Base-by-base conservation (phyloP, 1,140 invertebrate genomes). In the Heliconius hewitsoni region DNA sequence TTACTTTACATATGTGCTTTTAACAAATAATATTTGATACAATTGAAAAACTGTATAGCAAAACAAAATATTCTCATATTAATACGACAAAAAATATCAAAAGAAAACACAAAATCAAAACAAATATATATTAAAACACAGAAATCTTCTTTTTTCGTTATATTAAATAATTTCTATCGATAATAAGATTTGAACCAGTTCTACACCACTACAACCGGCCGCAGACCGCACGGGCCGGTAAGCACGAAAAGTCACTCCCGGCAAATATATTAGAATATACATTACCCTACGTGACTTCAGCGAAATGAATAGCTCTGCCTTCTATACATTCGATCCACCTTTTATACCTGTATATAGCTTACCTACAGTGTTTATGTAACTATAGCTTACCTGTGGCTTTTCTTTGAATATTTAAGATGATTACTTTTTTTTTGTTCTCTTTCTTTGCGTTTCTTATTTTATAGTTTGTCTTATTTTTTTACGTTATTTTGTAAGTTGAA, bases 241-340 rank as follows among this genome's bases (percentile, higher is more conserved):
- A 85, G 83, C 93, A 94, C 91, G 93, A 94, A 94, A 94, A 94
- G 92, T 94, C 91, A 88, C 84, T 92, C 90, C 86, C 83, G 81
- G 91, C 91, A 94, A 94, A 94, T 94, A 94, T 94, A 94, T 94
- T 94, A 94, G 91, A 94, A 94, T 94, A 93, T 94, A 91, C 91
- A 94, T 94, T 94, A 94, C 91, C 89, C 89, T 91, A 91, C 90
- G 93, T 91, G 91, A 91, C 90, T 91, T 84, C 80, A 81, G 84
- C 79, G 85, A 86, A 89, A 94, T 94, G 92, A 94, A 94, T 94
- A 86, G 91, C 89, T 84, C 76, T 77, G 66, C 85, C 82, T 82
- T 86, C 85, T 85, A 85, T 83, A 50, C 81, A 81, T 85, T 79
- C 83, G 72, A 81, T 83, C 80, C 81, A 81, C 60, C 52, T 77